These are phyloP conservation scores for Daboia siamensis DNA, from an alignment of 2,113 vertebrate genomes.

Conservation along the genomic window DNA sequence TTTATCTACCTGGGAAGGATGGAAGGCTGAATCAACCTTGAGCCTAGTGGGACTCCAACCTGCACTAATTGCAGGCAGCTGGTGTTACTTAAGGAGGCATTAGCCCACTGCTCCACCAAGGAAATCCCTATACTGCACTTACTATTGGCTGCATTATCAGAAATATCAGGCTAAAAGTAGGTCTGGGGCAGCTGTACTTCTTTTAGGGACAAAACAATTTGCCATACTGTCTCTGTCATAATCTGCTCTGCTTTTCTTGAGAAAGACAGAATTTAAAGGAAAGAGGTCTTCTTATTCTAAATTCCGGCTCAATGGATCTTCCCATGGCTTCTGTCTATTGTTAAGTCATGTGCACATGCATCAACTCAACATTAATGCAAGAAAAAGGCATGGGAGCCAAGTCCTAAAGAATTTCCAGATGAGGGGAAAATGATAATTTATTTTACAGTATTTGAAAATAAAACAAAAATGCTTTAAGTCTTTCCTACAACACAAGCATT, in stretches of 20 bases:
- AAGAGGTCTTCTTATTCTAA: not conserved
- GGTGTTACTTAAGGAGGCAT: no score
- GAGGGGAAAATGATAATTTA: not conserved
- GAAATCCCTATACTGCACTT: not conserved
- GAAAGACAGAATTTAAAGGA: not conserved
- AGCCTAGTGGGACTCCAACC: no score
- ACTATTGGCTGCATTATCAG: not conserved
- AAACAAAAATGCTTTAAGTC: not conserved
- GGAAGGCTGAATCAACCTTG: no score
- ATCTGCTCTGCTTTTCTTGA: not conserved
- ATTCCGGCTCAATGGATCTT: not conserved
- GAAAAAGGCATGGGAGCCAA: not conserved
- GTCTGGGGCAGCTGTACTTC: not conserved
- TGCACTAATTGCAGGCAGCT: no score
- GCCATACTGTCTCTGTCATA: not conserved
- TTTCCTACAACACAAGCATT: slow-evolving; percentile 22
- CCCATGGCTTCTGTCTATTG: slow-evolving; percentile 24
- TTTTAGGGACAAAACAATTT: not conserved
- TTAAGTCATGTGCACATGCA: not conserved
- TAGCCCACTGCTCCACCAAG: no score
- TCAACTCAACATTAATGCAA: not conserved
- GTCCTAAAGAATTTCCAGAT: not conserved
- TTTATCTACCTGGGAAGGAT: no score
- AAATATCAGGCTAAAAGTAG: not conserved
- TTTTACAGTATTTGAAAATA: slow-evolving; percentile 20